Base-by-base conservation (phyloP, 2,888 invertebrate genomes). In the Eupithecia abbreviata region DNA sequence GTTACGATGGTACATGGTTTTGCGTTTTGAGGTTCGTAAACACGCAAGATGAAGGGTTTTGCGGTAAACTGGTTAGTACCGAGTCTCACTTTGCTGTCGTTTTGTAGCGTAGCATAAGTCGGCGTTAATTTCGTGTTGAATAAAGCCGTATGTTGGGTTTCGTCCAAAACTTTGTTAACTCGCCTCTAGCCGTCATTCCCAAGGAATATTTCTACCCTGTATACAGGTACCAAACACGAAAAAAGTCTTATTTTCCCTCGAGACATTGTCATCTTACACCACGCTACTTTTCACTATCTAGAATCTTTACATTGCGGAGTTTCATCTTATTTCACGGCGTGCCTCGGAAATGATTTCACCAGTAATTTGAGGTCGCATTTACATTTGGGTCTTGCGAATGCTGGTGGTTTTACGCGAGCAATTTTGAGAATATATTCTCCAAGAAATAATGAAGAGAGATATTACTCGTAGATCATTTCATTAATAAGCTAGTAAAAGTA, bases 261-360 rank as follows among this genome's bases (percentile, higher is more conserved):
- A 74, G 70, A 78, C 66, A 77, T 71, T 76, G 72, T 49, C 67
- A 73, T 76, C 71, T 76, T 77, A 77, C 65, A 69, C 62, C 66
- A 77, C 75, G 73, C 75, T 42, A 77, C 62, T 55, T 76, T 76
- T 71, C 72, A 74, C 66, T 81, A 79, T 77, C 80, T 76, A 30
- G 30, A 62, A 41, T 80, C 73, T 80, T 58, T n/a, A 47, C 76
- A 73, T 70, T 74, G 62, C 62, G 12, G 62, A 62, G 73, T 62
- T 69, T 66, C 66, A 62, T 78, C 75, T 69, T 72, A 77, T 80
- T 77, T 72, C 73, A 72, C 76, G 71, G 67, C 75, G 49, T 62
- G 62, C 66, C 79, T 78, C 66, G 66, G 74, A 70, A 80, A 76
- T 78, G 55, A 68, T 77, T 79, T 71, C 49, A 74, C 30, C 67